These are phyloP conservation scores for Aldabrachelys gigantea DNA, from an alignment of 2,113 vertebrate genomes.

Conservation along the genomic window DNA sequence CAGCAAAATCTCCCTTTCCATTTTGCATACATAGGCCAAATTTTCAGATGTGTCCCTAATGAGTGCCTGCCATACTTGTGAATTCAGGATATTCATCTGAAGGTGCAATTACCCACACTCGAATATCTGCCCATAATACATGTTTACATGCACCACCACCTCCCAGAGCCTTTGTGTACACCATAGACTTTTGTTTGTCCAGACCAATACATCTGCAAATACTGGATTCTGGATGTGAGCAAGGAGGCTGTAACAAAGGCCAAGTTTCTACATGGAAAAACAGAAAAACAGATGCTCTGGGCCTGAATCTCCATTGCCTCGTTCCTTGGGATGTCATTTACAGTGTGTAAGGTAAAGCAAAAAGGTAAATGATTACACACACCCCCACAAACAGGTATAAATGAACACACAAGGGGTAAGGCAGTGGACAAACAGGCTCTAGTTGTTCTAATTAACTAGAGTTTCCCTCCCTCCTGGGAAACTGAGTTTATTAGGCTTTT, in stretches of 20 bases:
- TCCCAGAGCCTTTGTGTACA: neutral
- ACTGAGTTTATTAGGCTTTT: neutral
- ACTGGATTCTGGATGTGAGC: neutral
- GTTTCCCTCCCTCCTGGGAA: neutral
- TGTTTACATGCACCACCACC: neutral
- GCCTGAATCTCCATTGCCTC: neutral
- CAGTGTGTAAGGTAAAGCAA: neutral
- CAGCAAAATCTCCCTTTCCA: neutral
- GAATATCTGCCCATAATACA: neutral
- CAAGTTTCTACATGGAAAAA: rapidly evolving
- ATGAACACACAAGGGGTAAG: neutral
- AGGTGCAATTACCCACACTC: neutral
- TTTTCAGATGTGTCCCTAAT: neutral
- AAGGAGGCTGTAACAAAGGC: neutral
- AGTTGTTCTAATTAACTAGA: neutral
- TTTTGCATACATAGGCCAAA: neutral
- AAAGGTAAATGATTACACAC: neutral
- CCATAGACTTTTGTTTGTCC: neutral
- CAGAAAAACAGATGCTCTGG: neutral
- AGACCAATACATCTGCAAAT: neutral
- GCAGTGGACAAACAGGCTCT: neutral
- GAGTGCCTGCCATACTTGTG: neutral
- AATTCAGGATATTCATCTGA: neutral
- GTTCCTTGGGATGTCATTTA: neutral
- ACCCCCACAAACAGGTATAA: neutral